These are phyloP conservation scores for Maniola hyperantus DNA, from an alignment of 2,888 invertebrate species.

Conservation along the genomic window DNA sequence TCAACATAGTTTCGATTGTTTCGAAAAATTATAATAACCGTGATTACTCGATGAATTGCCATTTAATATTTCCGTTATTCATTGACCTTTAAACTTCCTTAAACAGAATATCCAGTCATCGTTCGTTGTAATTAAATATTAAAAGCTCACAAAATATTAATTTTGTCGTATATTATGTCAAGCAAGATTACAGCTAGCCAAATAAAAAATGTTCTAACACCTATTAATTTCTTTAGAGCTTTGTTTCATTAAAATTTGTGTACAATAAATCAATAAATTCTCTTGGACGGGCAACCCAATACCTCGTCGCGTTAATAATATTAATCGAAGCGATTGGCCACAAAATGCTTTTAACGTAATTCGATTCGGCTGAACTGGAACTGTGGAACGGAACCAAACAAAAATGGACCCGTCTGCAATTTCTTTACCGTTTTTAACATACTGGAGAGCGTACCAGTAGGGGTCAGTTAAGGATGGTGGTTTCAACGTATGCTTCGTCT, in stretches of 20 bases:
- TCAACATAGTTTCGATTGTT: not conserved
- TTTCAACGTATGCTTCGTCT: constrained; percentile 59
- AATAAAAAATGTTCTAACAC: not conserved
- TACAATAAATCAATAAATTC: constrained; percentile 46
- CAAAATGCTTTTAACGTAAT: constrained; percentile 78
- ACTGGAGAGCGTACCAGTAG: constrained; percentile 52
- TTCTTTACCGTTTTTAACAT: constrained; percentile 49
- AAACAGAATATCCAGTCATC: constrained; percentile 6
- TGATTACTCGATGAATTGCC: constrained; percentile 15
- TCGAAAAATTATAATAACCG: constrained; percentile 13
- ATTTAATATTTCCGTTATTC: constrained; percentile 20
- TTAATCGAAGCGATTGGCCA: constrained; percentile 76
- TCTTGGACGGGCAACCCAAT: constrained; percentile 66
- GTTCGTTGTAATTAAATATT: not conserved
- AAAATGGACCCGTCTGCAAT: constrained; percentile 52
- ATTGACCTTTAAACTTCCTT: constrained; percentile 14
- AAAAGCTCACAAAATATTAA: not conserved
- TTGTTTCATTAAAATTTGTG: constrained; percentile 2
- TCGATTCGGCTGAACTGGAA: constrained; percentile 74
- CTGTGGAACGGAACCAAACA: constrained; percentile 66
- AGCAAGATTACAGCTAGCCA: not conserved
- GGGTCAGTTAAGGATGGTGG: constrained; percentile 67
- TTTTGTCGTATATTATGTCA: not conserved
- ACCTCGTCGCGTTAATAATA: constrained; percentile 67
- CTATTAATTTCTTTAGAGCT: not conserved